Evolutionary conservation across 2,888 invertebrate genomes (phyloP), one percentile per base, ranked within the genome.

Genomic region (Dasysyrphus albostriatus): DNA sequence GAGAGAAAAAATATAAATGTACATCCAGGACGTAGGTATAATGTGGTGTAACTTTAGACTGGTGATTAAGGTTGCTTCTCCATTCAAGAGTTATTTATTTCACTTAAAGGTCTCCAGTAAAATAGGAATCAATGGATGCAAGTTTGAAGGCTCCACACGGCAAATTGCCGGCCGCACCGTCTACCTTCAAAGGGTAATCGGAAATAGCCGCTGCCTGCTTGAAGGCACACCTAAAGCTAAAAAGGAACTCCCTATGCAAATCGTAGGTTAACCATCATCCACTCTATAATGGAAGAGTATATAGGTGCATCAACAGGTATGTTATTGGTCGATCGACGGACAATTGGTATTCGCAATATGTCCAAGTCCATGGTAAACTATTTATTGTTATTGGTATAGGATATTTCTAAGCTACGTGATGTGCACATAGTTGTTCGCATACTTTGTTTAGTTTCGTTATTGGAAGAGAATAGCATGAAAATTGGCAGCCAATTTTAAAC

Each of bases 331-430:
- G 34, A 37, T 80, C 73, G 72, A n/a, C 24, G 54, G 54, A 54
- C 54, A 54, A 32, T 54, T 54, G 54, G 54, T 54, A 54, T 29
- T 54, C 54, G 10, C 54, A 54, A 12, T 54, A 32, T 54, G 29
- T 24, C 24, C 24, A 24, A 24, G 24, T 32, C 54, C 29, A 32
- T 32, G 54, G 73, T 51, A 42, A 24, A 58, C 73, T 73, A 85
- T 85, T 85, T 81, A 81, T 85, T 81, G 67, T 81, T 81, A 84
- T 81, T 81, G 81, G 67, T 24, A 37, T 10, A 81, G 84, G 72
- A 76, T 77, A 37, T 59, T 47, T 34, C 32, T 56, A 29, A 42
- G 19, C 70, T 63, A 72, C 29, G 61, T 37, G 77, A 5, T 14
- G 51, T 7, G 42, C 59, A 9, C 63, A 63, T 8, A 54, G 54